Evolutionary conservation across 2,888 invertebrate genomes (phyloP), one percentile per base, ranked within the genome.

Genomic region (Idaea biselata): DNA sequence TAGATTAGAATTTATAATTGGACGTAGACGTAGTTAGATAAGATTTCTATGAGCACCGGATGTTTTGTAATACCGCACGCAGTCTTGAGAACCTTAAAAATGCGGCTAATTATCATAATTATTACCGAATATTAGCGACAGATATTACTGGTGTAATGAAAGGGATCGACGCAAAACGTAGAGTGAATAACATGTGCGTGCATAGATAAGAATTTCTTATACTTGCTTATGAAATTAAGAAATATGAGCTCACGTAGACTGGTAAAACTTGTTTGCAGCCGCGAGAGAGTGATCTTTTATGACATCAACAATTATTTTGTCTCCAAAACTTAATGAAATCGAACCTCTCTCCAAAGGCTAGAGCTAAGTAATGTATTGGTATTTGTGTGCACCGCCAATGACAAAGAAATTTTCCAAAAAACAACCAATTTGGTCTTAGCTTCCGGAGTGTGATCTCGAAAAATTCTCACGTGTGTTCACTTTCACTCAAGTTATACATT

Each of bases 371-470:
- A 4, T 44, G 44, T 6, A 44, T 44, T 44, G 11, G 11, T 44
- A 14, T 44, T 8, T 44, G 44, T 25, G 14, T 44, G 44, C 44
- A 44, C 8, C 44, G 11, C 14, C 44, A 63, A 62, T 70, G 65
- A 67, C 63, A 63, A 31, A 61, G 58, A 64, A 62, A 55, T 63
- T 66, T 66, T 64, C 59, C 18, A 58, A 66, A 54, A 65, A 8
- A 63, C 63, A 33, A 56, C 59, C 67, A 68, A 71, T 65, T 64
- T 63, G 44, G 44, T 44, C 44, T 14, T 14, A 44, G 69, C 67
- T 70, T 78, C 75, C 72, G 73, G 72, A 63, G 68, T 64, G 61
- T 73, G 68, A 68, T 44, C 8, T 44, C 14, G 70, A 73, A 75
- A 71, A 70, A 65, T 66, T 73, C 69, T 68, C 69, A 66, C 69